Percentiles rank a stretch among this genome's conserved stretches.
phyloP scores from a whole-genome alignment of 2,113 vertebrate genomes.

The Proterorhinus semilunaris region DNA sequence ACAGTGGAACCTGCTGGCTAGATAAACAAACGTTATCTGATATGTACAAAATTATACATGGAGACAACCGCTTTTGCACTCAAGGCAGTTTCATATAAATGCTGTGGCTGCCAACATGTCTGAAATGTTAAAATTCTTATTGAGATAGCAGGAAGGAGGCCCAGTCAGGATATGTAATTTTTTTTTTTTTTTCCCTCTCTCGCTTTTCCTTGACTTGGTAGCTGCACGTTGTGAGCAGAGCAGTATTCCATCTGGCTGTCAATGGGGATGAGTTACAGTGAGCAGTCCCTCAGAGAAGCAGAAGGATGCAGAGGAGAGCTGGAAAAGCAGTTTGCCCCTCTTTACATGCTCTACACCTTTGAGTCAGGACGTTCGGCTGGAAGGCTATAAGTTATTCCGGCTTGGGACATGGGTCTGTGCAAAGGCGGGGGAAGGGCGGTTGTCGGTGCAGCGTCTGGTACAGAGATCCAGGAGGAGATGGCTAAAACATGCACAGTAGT shows the following conservation, averaged over 20 bases:
- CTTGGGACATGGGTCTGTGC: conserved; percentile 29
- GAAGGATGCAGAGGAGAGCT: conserved; percentile 49
- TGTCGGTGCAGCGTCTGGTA: conserved; percentile 44
- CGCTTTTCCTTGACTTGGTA: conserved; percentile 25
- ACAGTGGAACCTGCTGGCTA: conserved; percentile 41
- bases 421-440: conserved; percentile 14
- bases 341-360: conserved; percentile 32
- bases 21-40: conserved; percentile 60
- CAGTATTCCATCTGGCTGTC: conserved; percentile 72
- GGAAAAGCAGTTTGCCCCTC: conserved; percentile 62
- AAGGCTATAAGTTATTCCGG: conserved; percentile 41
- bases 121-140: conserved; percentile 56
- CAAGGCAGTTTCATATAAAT: conserved; percentile 26
- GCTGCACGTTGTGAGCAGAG: conserved; percentile 54
- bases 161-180: conserved; percentile 25
- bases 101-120: conserved; percentile 30
- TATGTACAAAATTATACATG: conserved; percentile 52
- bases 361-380: conserved; percentile 32
- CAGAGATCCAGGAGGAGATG: conserved; percentile 52
- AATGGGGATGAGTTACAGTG: conserved; percentile 56
- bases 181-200: conserved; percentile 2
- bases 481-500: conserved; percentile 35
- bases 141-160: conserved; percentile 57
- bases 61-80: conserved; percentile 38
- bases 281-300: conserved; percentile 30